Base-by-base conservation (phyloP, 2,888 invertebrate genomes). In the Hoplodrina ambigua region DNA sequence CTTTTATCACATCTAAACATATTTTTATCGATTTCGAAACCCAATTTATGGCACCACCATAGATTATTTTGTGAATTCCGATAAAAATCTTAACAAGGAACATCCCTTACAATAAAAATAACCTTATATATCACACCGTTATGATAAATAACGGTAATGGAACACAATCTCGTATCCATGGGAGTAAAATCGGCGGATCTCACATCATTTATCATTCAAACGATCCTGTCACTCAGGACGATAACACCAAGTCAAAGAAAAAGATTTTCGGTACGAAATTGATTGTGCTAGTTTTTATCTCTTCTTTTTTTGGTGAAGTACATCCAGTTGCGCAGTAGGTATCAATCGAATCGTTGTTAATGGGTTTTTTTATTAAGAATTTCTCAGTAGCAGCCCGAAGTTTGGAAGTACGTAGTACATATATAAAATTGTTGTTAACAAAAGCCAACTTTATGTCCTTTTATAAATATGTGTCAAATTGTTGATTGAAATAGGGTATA, bases 181-280 rank as follows among this genome's bases (percentile, higher is more conserved):
- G 44, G 41, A 65, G 50, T 66, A 44, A 74, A 66, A 70, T 72
- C 64, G 19, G 20, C 44, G 68, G 67, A 84, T 78, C 65, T 71
- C 56, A 30, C 69, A 50, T 75, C 85, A 60, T 84, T 80, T 74
- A 74, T 84, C 86, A 84, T 75, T 68, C 54, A 15, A 78, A 84
- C 75, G 75, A 74, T 82, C 63, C 81, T 77, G 83, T 78, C 83
- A 77, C 60, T 78, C 72, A 59, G 37, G n/a, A 5, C 50, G 73
- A 75, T 80, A 76, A 65, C 73, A 73, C 55, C 10, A 60, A 72
- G 69, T 60, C 61, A 37, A 69, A 61, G 75, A 72, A 65, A 72
- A 81, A 70, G 57, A 57, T 59, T 67, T 60, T 69, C 33, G 17
- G 19, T 44, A 58, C 20, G 20, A 69, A 72, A 72, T 65, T 69